Conservation (phyloP, 2,113 vertebrate genomes). For the Eublepharis macularius region DNA sequence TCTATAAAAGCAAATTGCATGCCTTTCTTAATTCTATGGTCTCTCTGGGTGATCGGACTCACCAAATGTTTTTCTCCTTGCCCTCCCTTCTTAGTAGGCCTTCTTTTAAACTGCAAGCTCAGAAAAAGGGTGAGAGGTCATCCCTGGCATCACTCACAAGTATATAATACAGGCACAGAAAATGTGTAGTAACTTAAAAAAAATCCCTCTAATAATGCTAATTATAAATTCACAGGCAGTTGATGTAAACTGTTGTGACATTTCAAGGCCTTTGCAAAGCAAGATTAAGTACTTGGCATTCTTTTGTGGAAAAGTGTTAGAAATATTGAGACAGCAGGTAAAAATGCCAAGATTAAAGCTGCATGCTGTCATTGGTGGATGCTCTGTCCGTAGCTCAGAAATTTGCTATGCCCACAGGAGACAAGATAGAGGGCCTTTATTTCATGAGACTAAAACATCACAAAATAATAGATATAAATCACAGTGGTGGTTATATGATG, state of each 20-base stretch:
- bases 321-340: neutral
- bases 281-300: neutral
- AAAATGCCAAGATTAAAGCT: neutral
- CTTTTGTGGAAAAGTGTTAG: slow-evolving; percentile 1
- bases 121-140: neutral
- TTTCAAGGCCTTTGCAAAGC: slow-evolving; percentile 1
- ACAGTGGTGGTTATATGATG: neutral
- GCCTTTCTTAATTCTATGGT: too few species aligned
- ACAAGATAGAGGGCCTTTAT: slow-evolving; percentile 3
- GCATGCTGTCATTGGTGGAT: neutral
- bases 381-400: neutral
- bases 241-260: neutral
- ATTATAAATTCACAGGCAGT: neutral
- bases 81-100: too few species aligned
- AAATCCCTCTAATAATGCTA: neutral
- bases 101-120: neutral
- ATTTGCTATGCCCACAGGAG: neutral
- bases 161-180: neutral
- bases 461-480: slow-evolving; percentile 19
- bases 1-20: too few species aligned
- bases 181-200: neutral
- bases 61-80: too few species aligned
- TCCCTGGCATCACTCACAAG: neutral
- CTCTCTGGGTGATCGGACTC: too few species aligned
- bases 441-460: neutral